Base-by-base conservation (phyloP, 2,113 vertebrate species). In the Orthonyx spaldingii region DNA sequence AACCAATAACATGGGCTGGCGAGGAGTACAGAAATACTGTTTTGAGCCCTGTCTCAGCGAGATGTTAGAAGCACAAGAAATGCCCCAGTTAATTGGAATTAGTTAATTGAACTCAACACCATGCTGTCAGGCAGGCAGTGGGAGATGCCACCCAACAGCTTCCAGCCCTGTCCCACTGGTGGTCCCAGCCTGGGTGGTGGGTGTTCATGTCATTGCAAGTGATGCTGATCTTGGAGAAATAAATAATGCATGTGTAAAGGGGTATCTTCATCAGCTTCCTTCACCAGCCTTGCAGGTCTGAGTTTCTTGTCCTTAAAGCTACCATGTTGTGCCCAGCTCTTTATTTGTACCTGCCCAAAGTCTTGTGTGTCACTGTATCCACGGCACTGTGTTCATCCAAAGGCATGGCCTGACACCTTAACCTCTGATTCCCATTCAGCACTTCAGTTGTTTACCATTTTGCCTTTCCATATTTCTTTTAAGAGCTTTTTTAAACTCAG, bases 311-410 rank as follows among this genome's bases (percentile, higher is more conserved):
- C 33, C 41, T 76, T 60, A 53, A 72, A 72, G 32, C 64, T 39
- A 19, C 44, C 6, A 3, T 33, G 28, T 74, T 87, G 69, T 68
- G 26, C 23, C 20, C 24, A 57, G 44, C 28, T 74, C 65, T 42
- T 37, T 47, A 10, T 50, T 41, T 44, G 59, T 72, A 39, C 50
- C 37, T 74, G 37, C 50, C 60, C 42, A 53, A 44, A 77, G 32
- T 65, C 50, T 53, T 20, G 19, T 22, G 10, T 6, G 4, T 52
- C 42, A 4, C 19, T 37, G 7, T 47, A 2, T 69, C 20, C 18
- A 52, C 0, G 0, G 46, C 22, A 24, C 0, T 0, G 47, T 1
- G 0, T 56, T 93, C 64, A 32, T 17, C 23, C 1, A 3, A 2
- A 74, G 59, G 32, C 59, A 7, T 3, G 4, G 19, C 55, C 71